A percentile compares a stretch with the other conserved stretches of the same genome.
These are phyloP conservation scores for Camponotus fellah DNA, from an alignment of 2,888 invertebrate genomes.

Conservation along the genomic window DNA sequence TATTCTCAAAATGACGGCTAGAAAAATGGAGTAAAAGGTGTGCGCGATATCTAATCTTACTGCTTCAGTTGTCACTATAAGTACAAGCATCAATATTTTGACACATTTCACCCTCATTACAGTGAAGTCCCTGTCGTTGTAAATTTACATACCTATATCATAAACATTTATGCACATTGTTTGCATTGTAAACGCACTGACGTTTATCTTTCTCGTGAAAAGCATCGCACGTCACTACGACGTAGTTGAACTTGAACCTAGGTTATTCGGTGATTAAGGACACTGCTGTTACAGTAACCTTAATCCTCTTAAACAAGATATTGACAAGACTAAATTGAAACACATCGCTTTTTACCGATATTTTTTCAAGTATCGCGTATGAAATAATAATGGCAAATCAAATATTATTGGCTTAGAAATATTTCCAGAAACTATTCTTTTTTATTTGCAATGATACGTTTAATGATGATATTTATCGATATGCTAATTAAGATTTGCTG, in stretches of 20 bases:
- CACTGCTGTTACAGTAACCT: conserved; percentile 25
- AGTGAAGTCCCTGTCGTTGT: conserved; percentile 36
- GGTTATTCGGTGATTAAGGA: conserved; percentile 47
- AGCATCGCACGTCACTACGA: conserved; percentile 41
- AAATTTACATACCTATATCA: conserved; percentile 48
- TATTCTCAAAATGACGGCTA: neutral
- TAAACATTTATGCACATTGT: conserved; percentile 70
- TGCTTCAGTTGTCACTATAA: neutral
- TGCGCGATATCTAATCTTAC: conserved; percentile 9
- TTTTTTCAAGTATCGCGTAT: neutral
- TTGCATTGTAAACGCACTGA: conserved; percentile 64
- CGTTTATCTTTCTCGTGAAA: conserved; percentile 44
- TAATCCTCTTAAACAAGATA: conserved; percentile 45
- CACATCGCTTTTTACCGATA: neutral
- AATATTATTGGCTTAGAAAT: neutral
- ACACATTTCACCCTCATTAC: conserved; percentile 42
- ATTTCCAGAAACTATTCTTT: neutral
- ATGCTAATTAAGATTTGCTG: neutral
- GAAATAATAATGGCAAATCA: neutral
- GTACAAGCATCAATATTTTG: conserved; percentile 47
- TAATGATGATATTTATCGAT: neutral
- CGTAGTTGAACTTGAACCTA: conserved; percentile 48
- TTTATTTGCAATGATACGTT: neutral
- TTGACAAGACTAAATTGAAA: conserved; percentile 22
- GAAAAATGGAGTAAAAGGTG: neutral